A percentile compares a stretch with the other conserved stretches of the same genome.
These are phyloP conservation scores for Sander lucioperca DNA, from an alignment of 2,113 vertebrate genomes.

Conservation along the genomic window DNA sequence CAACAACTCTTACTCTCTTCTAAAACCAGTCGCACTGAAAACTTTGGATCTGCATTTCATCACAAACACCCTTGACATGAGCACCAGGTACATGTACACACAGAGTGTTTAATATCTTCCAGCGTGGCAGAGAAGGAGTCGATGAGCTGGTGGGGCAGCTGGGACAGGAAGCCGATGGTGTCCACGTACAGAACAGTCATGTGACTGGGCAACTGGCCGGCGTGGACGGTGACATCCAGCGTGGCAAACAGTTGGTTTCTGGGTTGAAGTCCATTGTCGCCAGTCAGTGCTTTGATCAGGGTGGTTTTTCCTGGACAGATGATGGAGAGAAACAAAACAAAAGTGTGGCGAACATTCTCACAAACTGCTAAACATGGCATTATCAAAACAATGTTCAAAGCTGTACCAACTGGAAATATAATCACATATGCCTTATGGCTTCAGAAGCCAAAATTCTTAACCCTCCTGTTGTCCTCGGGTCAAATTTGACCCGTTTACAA, in stretches of 20 bases:
- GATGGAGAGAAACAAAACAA: background rate
- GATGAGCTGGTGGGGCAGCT: conserved; percentile 93
- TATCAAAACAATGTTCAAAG: too few relatives aligned
- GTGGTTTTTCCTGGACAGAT: conserved; percentile 91
- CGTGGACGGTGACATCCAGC: conserved; percentile 92
- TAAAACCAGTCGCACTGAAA: too few relatives aligned
- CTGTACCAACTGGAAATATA: too few relatives aligned
- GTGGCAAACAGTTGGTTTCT: conserved; percentile 93
- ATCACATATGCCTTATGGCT: too few relatives aligned
- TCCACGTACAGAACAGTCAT: conserved; percentile 91
- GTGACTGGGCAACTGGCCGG: conserved; percentile 86
- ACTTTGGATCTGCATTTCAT: background rate
- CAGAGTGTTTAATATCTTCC: conserved; percentile 92
- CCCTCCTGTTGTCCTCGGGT: too few relatives aligned
- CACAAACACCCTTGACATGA: background rate
- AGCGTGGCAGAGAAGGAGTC: conserved; percentile 94
- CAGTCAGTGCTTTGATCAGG: conserved; percentile 92
- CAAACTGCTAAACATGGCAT: background rate
- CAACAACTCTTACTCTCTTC: background rate
- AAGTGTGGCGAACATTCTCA: too few relatives aligned
- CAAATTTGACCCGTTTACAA: too few relatives aligned
- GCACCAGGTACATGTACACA: conserved; percentile 67
- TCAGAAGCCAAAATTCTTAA: too few relatives aligned
- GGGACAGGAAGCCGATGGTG: conserved; percentile 96
- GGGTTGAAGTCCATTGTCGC: conserved; percentile 86